These are phyloP conservation scores for Sinodicranocentrus sp. DNA, from an alignment of 2,888 invertebrate species.

Conservation along the genomic window DNA sequence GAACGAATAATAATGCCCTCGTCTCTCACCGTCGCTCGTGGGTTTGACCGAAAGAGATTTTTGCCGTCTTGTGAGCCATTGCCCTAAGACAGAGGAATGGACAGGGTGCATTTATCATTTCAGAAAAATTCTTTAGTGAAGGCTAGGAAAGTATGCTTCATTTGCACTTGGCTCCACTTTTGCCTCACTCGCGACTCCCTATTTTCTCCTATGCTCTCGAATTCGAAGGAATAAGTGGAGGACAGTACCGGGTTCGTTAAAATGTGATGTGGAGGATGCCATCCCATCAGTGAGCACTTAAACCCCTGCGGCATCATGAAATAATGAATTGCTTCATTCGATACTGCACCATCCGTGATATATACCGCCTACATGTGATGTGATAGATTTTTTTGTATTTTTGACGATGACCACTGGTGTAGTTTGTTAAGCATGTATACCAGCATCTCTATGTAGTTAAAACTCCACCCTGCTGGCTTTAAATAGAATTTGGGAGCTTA, in stretches of 20 bases:
- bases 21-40: neutral
- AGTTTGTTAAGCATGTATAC: too few species aligned
- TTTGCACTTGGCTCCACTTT: slow-evolving; percentile 62
- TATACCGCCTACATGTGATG: too few species aligned
- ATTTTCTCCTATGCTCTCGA: too few species aligned
- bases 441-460: too few species aligned
- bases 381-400: too few species aligned
- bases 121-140: slow-evolving; percentile 73
- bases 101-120: slow-evolving; percentile 73
- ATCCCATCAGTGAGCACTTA: slow-evolving; percentile 43
- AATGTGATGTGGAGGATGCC: slow-evolving; percentile 42
- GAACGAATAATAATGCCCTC: neutral
- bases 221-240: slow-evolving; percentile 19
- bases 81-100: slow-evolving; percentile 51
- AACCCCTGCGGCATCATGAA: slow-evolving; percentile 53
- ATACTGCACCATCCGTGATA: slow-evolving; percentile 28
- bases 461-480: too few species aligned
- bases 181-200: too few species aligned
- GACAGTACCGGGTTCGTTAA: slow-evolving; percentile 53
- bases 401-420: too few species aligned
- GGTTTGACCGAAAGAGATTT: slow-evolving; percentile 7
- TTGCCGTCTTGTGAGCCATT: slow-evolving; percentile 35
- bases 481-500: too few species aligned
- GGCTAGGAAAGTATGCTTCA: slow-evolving; percentile 60
- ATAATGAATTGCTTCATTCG: slow-evolving; percentile 63